Evolutionary conservation across 2,888 invertebrate species (phyloP).

Genomic region (Electrophaes corylata): DNA sequence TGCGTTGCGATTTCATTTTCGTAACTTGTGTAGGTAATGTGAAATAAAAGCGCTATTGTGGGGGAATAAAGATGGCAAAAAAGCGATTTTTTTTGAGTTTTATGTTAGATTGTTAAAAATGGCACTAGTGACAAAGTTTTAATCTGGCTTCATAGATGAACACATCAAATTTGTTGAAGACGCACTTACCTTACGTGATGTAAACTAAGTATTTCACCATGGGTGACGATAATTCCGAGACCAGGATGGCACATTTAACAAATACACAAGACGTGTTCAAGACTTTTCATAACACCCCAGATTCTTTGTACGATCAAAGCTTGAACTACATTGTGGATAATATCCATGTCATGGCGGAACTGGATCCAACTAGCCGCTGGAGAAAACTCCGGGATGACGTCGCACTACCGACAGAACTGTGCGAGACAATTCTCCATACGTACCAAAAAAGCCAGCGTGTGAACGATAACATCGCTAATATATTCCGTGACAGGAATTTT

Average conservation of each 20-base stretch:
- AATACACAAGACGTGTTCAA: slow-evolving; percentile 51
- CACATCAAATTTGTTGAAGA: slow-evolving; percentile 6
- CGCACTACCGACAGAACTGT: slow-evolving; percentile 88
- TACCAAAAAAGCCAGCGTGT: slow-evolving; percentile 83
- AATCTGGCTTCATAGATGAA: slow-evolving; percentile 6
- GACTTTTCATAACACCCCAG: slow-evolving; percentile 76
- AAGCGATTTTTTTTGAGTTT: too few species aligned
- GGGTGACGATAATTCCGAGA: slow-evolving; percentile 14
- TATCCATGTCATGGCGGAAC: slow-evolving; percentile 84
- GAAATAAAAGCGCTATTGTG: neutral
- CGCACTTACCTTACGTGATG: slow-evolving; percentile 23
- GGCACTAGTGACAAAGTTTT: slow-evolving; percentile 8
- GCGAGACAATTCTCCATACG: slow-evolving; percentile 86
- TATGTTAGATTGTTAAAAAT: too few species aligned
- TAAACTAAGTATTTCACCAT: too few species aligned
- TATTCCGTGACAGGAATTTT: slow-evolving; percentile 87
- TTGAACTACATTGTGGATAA: slow-evolving; percentile 86
- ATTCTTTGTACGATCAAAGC: slow-evolving; percentile 86
- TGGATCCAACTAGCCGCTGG: slow-evolving; percentile 72
- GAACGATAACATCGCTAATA: slow-evolving; percentile 87
- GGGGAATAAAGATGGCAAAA: neutral
- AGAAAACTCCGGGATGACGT: slow-evolving; percentile 84
- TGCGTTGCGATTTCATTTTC: too few species aligned
- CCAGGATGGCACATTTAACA: slow-evolving; percentile 66
- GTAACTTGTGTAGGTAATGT: neutral